Conservation (phyloP, 2,797 vertebrate genomes). For the Hypotaenidia philippensis region DNA sequence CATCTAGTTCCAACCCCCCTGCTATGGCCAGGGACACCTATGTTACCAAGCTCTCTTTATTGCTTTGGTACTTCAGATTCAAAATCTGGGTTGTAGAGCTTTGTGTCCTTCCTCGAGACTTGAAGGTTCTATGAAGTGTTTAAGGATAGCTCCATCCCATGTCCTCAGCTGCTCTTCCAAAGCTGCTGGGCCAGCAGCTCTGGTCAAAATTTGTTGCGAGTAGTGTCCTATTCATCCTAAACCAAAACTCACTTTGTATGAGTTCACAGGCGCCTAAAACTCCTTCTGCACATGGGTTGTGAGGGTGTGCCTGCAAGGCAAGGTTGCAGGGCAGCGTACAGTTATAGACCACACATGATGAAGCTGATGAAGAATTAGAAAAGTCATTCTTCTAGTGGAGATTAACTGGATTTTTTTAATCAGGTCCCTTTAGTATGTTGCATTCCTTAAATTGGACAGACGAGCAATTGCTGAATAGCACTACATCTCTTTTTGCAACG, state of each 20-base stretch:
- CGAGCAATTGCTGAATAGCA: not conserved
- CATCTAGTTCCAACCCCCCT: no score
- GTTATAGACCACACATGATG: not conserved
- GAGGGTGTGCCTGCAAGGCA: not conserved
- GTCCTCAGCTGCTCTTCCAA: not conserved
- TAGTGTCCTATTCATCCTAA: not conserved
- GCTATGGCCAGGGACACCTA: not conserved
- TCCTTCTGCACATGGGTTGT: not conserved
- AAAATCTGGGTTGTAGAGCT: conserved; percentile 7
- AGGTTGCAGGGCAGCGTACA: not conserved
- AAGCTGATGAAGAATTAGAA: not conserved
- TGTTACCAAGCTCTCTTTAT: not conserved
- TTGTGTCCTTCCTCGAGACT: not conserved
- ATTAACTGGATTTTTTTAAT: not conserved
- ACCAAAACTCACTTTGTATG: not conserved
- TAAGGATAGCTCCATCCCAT: not conserved
- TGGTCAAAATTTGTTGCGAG: not conserved
- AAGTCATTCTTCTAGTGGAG: not conserved
- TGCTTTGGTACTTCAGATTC: not conserved
- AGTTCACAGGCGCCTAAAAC: not conserved
- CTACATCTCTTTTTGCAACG: not conserved
- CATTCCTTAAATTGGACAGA: not conserved
- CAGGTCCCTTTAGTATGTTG: not conserved
- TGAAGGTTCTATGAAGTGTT: not conserved
- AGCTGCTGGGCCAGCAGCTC: not conserved